Conservation (phyloP, 2,888 invertebrate species). For the Cepaea hortensis region DNA sequence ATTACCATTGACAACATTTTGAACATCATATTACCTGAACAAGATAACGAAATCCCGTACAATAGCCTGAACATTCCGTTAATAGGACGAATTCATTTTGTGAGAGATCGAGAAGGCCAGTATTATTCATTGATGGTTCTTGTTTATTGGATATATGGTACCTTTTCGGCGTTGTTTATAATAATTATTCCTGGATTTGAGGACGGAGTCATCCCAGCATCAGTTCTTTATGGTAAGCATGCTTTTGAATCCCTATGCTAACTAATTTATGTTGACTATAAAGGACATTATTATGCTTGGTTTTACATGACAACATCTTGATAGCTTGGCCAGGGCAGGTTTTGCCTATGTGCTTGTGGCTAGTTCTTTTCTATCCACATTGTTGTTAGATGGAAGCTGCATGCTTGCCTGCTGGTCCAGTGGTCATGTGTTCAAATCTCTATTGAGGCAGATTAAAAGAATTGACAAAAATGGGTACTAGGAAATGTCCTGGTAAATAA, state of each 20-base stretch:
- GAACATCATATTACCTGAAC: not conserved
- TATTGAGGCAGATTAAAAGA: too few relatives aligned
- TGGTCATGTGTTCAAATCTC: too few relatives aligned
- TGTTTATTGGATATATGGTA: constrained; percentile 72
- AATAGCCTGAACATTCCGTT: constrained; percentile 48
- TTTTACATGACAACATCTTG: too few relatives aligned
- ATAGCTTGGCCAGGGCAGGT: too few relatives aligned
- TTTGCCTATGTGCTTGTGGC: too few relatives aligned
- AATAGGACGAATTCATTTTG: constrained; percentile 58
- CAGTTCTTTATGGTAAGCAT: constrained; percentile 63
- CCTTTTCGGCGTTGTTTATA: constrained; percentile 63
- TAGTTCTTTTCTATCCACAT: too few relatives aligned
- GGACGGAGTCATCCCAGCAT: constrained; percentile 60
- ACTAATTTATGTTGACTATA: too few relatives aligned
- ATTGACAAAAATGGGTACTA: too few relatives aligned
- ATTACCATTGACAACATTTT: constrained; percentile 22
- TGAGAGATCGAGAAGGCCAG: constrained; percentile 63
- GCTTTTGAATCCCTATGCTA: not conserved
- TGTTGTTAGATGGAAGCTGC: too few relatives aligned
- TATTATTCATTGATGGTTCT: constrained; percentile 59
- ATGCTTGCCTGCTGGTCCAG: too few relatives aligned
- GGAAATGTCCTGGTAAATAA: too few relatives aligned
- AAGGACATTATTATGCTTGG: too few relatives aligned
- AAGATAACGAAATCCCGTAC: not conserved
- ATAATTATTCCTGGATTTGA: constrained; percentile 69